These are phyloP conservation scores for Noctua pronuba DNA, from an alignment of 2,888 invertebrate genomes.

Conservation along the genomic window DNA sequence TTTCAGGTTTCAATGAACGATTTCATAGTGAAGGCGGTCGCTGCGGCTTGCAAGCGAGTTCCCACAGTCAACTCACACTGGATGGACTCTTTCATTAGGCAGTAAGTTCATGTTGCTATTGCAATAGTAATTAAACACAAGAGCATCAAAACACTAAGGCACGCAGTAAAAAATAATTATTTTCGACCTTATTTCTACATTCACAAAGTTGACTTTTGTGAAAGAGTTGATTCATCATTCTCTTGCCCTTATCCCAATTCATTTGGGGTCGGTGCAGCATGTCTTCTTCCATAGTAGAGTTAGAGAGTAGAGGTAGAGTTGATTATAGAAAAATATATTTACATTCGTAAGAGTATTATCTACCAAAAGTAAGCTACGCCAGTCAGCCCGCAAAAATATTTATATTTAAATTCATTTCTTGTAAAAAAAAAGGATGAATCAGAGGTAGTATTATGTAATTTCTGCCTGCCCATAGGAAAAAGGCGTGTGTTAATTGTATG, in stretches of 20 bases:
- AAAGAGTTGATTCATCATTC: too few relatives aligned
- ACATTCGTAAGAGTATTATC: background rate
- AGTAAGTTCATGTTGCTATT: conserved; percentile 91
- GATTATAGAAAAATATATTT: background rate
- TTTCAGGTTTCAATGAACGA: conserved; percentile 96
- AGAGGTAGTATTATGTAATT: background rate
- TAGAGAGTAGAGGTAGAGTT: background rate
- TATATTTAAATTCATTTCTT: background rate
- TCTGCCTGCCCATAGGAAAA: background rate
- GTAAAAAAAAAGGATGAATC: background rate
- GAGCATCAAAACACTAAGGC: background rate
- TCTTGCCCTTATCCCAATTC: too few relatives aligned
- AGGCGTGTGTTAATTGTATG: background rate
- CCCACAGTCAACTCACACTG: conserved; percentile 98
- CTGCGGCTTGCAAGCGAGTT: conserved; percentile 96
- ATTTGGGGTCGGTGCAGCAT: too few relatives aligned
- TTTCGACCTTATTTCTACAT: background rate
- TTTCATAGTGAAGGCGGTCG: conserved; percentile 98
- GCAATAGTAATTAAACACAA: background rate
- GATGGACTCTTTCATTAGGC: conserved; percentile 97
- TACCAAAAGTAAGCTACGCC: background rate
- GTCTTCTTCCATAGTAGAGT: too few relatives aligned
- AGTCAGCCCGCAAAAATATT: background rate
- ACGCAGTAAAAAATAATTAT: background rate
- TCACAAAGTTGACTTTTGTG: background rate